Percentiles rank a stretch among this genome's conserved stretches.
Conservation (phyloP, 1,140 invertebrate genomes). For the Lycorma delicatula region DNA sequence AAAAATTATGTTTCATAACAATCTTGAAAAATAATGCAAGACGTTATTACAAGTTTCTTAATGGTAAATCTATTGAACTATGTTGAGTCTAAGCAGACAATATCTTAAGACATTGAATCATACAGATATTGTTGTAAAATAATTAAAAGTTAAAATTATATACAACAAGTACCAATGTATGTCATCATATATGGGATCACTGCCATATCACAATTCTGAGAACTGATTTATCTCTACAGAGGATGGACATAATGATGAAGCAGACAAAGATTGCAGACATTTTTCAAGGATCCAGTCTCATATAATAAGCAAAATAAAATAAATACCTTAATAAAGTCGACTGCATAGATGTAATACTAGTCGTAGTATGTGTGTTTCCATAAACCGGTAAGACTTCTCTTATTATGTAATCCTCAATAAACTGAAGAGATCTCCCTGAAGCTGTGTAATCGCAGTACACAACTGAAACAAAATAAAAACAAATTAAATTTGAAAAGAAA, state of each 20-base stretch:
- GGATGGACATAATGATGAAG: too few relatives aligned
- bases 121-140: too few relatives aligned
- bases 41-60: too few relatives aligned
- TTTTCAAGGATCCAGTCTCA: too few relatives aligned
- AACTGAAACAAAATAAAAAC: constrained; percentile 49
- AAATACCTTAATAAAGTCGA: constrained; percentile 74
- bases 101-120: too few relatives aligned
- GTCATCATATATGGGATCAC: constrained; percentile 15
- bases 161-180: neutral
- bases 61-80: too few relatives aligned
- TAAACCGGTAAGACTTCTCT: constrained; percentile 76
- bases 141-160: neutral
- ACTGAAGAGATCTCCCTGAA: constrained; percentile 69
- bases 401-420: constrained; percentile 79
- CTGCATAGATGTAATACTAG: constrained; percentile 76
- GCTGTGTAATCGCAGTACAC: constrained; percentile 80
- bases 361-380: constrained; percentile 78
- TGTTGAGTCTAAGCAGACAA: too few relatives aligned
- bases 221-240: too few relatives aligned
- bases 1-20: neutral
- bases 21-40: too few relatives aligned
- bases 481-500: constrained; percentile 9
- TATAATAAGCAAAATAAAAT: too few relatives aligned
- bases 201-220: too few relatives aligned
- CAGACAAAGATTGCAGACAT: too few relatives aligned